phyloP scores from a whole-genome alignment of 92 coral and sea anemone species.

The Virgularia gustaviana region DNA sequence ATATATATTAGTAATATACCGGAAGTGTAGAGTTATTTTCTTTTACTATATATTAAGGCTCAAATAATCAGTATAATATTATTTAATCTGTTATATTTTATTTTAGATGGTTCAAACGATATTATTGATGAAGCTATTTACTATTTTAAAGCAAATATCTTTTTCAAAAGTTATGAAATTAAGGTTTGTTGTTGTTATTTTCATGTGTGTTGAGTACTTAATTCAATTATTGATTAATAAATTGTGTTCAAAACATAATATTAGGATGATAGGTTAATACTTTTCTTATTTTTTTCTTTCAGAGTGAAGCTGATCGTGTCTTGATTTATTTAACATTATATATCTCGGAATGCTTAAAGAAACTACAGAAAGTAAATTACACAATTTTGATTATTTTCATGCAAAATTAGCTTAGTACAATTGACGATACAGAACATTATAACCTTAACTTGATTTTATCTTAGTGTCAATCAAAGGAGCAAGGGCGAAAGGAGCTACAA shows the following conservation, averaged over 20 bases:
- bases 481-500: conserved; percentile 85
- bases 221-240: neutral
- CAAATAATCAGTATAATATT: too few relatives aligned
- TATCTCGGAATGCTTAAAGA: conserved; percentile 89
- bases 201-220: too few relatives aligned
- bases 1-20: too few relatives aligned
- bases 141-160: conserved; percentile 97
- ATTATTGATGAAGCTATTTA: conserved; percentile 81
- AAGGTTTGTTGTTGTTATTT: conserved; percentile 52
- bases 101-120: conserved; percentile 73
- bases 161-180: conserved; percentile 95
- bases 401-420: neutral
- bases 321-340: conserved; percentile 91
- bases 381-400: neutral
- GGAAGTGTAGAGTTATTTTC: too few relatives aligned
- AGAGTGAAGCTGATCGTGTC: conserved; percentile 96
- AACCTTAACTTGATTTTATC: neutral
- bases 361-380: conserved; percentile 86
- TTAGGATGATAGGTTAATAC: neutral
- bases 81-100: neutral
- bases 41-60: too few relatives aligned
- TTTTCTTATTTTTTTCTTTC: neutral
- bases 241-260: neutral
- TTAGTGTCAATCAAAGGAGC: conserved; percentile 69
- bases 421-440: neutral